Evolutionary conservation across 2,888 invertebrate genomes (phyloP).

Genomic region (Leucophenga montana): DNA sequence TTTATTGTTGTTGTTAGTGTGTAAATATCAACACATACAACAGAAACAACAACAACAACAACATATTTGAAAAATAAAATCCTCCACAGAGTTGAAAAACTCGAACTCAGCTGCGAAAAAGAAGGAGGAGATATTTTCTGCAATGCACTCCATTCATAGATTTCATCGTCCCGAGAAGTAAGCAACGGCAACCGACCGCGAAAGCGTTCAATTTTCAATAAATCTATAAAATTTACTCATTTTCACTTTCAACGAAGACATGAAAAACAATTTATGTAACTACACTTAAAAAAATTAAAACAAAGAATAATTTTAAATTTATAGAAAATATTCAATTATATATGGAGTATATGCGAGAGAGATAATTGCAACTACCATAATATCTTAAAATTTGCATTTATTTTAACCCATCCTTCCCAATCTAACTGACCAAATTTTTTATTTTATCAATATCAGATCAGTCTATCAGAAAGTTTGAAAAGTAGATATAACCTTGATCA

Average conservation of each 20-base stretch:
- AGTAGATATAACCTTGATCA: no score
- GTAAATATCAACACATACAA: slow-evolving; percentile 24
- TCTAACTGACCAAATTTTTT: no score
- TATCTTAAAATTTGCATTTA: no score
- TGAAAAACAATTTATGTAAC: slow-evolving; percentile 21
- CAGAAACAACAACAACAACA: slow-evolving; percentile 15
- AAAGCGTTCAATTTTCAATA: slow-evolving; percentile 65
- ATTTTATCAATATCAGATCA: no score
- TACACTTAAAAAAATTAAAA: slow-evolving; percentile 38
- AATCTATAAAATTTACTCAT: slow-evolving; percentile 55
- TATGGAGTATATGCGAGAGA: no score
- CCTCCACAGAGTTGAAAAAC: slow-evolving; percentile 10
- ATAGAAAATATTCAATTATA: no score
- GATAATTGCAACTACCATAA: no score
- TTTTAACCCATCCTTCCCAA: no score
- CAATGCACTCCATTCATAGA: slow-evolving; percentile 22
- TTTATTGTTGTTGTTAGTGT: slow-evolving; percentile 26
- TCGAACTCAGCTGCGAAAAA: slow-evolving; percentile 15
- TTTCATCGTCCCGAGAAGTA: background rate
- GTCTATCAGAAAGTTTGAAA: no score
- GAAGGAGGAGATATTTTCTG: no score
- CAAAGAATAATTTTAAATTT: slow-evolving; percentile 39
- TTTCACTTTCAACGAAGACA: slow-evolving; percentile 29
- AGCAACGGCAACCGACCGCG: background rate
- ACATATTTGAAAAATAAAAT: slow-evolving; percentile 14